phyloP scores from a whole-genome alignment of 2,113 vertebrate species.

The Psilopsiagon aymara region DNA sequence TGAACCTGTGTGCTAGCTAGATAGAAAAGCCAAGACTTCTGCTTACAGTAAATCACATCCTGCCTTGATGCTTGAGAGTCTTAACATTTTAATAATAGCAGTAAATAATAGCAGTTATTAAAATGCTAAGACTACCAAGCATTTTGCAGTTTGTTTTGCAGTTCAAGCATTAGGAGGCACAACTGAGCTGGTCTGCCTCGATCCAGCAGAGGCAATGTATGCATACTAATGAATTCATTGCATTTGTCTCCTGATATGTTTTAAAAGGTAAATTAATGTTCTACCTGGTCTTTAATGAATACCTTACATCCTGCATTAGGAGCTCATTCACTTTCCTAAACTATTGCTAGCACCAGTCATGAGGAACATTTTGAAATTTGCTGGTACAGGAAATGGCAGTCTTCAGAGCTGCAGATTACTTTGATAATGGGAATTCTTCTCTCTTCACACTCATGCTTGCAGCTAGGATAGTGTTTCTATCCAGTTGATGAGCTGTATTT shows the following conservation, averaged over 20 bases:
- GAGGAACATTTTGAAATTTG: conserved; percentile 48
- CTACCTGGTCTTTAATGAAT: conserved; percentile 53
- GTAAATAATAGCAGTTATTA: background rate
- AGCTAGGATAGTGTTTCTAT: conserved; percentile 21
- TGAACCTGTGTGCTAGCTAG: background rate
- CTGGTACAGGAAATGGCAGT: background rate
- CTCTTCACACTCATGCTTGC: conserved; percentile 52
- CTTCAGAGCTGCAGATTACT: conserved; percentile 31
- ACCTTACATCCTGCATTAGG: conserved; percentile 58
- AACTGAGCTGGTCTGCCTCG: background rate
- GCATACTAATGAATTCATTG: conserved; percentile 11
- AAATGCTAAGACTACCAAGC: conserved; percentile 10
- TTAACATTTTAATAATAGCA: background rate
- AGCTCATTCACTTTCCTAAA: conserved; percentile 33
- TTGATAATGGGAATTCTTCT: conserved; percentile 42
- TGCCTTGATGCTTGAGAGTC: background rate
- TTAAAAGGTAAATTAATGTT: conserved; percentile 52
- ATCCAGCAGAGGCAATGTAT: background rate
- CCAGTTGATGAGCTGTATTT: conserved; percentile 13
- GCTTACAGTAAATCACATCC: background rate
- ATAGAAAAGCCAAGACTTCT: background rate
- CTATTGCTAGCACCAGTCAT: conserved; percentile 32
- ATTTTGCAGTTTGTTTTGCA: background rate
- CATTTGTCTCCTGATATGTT: conserved; percentile 16
- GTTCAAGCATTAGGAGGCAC: conserved; percentile 36